Evolutionary conservation across 2,797 vertebrate genomes (phyloP), one percentile per base, ranked within the genome.

Genomic region (Podargus strigoides): DNA sequence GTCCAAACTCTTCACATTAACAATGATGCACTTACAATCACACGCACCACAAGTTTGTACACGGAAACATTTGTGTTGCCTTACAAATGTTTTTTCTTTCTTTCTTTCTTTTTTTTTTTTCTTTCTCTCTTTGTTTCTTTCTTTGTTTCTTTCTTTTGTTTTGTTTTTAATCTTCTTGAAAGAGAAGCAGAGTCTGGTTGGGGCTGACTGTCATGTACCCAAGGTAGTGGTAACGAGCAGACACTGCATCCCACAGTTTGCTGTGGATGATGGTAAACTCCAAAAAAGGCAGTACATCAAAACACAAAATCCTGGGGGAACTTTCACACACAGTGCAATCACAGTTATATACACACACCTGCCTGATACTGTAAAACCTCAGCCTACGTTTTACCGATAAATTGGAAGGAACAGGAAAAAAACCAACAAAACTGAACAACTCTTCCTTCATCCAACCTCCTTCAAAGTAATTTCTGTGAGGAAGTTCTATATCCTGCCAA

Each of bases 191-290:
- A 98, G 97, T 98, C 97, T 98, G 98, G 97, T 98, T 98, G 97
- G 98, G 97, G 98, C 98, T 98, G 98, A 98, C 97, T 97, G 97
- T 98, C 97, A 98, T 97, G 97, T 98, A 98, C 97, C 97, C 98
- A 98, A 98, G 98, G 98, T 98, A 98, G 97, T 97, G 98, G 98
- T 98, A 97, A 98, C 97, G 89, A 96, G 96, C 85, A 96, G 96
- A 97, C 97, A 98, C 98, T 94, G 96, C 98, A 98, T 97, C 98
- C 97, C 98, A 98, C 96, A 97, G 97, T 98, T 97, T 98, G 98
- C 97, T 98, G 97, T 96, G 97, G 97, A 97, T 97, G 97, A 96
- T 97, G 97, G 97, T 97, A 97, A 98, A 98, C 98, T 98, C 98
- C 98, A 98, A 93, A 92, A 94, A 94, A 94, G 93, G 94, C 92